phyloP scores from a whole-genome alignment of 2,113 vertebrate genomes.

The Struthio camelus region DNA sequence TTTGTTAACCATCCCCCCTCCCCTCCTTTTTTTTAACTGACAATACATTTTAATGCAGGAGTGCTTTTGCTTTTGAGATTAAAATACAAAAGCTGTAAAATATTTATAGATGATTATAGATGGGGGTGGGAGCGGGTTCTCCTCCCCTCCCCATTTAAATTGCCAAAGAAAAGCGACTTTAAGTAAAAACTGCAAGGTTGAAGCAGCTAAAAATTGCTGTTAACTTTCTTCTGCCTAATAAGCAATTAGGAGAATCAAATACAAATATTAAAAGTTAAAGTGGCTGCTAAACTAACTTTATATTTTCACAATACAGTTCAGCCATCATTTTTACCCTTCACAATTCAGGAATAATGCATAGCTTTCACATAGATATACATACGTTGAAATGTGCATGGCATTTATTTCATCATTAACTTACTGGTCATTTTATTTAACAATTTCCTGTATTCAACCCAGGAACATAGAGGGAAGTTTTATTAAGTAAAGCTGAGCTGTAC shows the following conservation, averaged over 20 bases:
- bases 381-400: conserved; percentile 56
- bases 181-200: neutral
- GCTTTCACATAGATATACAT: neutral
- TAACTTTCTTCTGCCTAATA: neutral
- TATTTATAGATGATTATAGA: neutral
- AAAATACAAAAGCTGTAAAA: conserved; percentile 46
- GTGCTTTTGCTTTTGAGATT: conserved; percentile 75
- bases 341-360: conserved; percentile 41
- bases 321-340: conserved; percentile 67
- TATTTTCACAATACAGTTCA: conserved; percentile 59
- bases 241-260: neutral
- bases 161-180: conserved; percentile 2
- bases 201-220: conserved; percentile 11
- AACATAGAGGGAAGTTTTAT: neutral
- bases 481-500: neutral
- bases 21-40: conserved; percentile 55
- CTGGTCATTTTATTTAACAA: conserved; percentile 54
- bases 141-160: neutral
- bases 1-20: conserved; percentile 73
- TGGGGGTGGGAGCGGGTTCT: neutral
- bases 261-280: neutral
- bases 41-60: conserved; percentile 60
- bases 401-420: conserved; percentile 62
- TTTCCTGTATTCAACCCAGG: conserved; percentile 24
- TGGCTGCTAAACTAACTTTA: conserved; percentile 60